Conservation (phyloP, 1,140 invertebrate genomes). For the Trichoplusia ni region DNA sequence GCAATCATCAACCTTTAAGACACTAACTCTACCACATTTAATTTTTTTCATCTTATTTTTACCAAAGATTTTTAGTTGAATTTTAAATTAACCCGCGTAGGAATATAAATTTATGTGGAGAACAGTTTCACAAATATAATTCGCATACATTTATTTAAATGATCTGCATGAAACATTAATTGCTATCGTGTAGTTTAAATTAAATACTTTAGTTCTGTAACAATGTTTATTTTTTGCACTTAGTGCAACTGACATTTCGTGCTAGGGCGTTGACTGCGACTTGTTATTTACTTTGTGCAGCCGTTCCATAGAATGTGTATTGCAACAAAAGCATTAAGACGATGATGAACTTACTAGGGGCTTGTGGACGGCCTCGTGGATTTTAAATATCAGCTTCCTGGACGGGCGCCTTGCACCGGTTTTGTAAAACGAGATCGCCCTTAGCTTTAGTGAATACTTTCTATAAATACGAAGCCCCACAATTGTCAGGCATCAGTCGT, state of each 20-base stretch:
- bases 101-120: too few relatives aligned
- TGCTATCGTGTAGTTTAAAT: neutral
- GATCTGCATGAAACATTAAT: too few relatives aligned
- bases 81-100: too few relatives aligned
- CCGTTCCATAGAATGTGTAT: constrained; percentile 16
- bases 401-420: constrained; percentile 67
- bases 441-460: constrained; percentile 63
- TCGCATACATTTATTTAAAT: too few relatives aligned
- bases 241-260: neutral
- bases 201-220: neutral
- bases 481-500: constrained; percentile 67
- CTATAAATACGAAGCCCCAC: constrained; percentile 68
- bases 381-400: constrained; percentile 75
- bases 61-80: too few relatives aligned
- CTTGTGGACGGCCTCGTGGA: constrained; percentile 60
- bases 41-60: too few relatives aligned
- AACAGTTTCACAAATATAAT: too few relatives aligned
- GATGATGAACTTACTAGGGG: constrained; percentile 60
- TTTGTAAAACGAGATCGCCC: constrained; percentile 67
- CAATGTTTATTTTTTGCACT: neutral
- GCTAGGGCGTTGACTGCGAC: neutral
- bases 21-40: too few relatives aligned
- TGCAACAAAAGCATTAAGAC: constrained; percentile 38
- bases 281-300: constrained; percentile 34
- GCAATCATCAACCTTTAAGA: too few relatives aligned